Conservation (phyloP, 1,140 invertebrate genomes). For the Procambarus virginalis region DNA sequence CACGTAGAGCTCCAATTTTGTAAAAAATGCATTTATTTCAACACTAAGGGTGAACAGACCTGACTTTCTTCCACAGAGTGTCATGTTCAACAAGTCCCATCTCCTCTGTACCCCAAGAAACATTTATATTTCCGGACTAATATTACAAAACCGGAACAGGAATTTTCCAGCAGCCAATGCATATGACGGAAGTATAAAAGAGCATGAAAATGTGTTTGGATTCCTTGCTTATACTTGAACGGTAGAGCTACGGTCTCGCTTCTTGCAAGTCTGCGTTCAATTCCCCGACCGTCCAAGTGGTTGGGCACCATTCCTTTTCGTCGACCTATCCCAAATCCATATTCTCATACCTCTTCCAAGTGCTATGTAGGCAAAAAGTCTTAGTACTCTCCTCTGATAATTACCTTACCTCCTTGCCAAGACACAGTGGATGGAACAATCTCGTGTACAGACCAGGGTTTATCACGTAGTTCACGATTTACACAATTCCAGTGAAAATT, state of each 20-base stretch:
- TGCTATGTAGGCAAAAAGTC: too few species aligned
- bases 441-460: background rate
- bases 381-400: too few species aligned
- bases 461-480: constrained; percentile 1
- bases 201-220: constrained; percentile 35
- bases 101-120: constrained; percentile 39
- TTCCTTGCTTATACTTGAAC: background rate
- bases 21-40: background rate
- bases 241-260: too few species aligned
- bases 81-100: constrained; percentile 33
- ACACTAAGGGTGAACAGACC: constrained; percentile 30
- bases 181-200: constrained; percentile 53
- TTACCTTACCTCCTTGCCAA: constrained; percentile 1
- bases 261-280: too few species aligned
- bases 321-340: too few species aligned
- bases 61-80: constrained; percentile 24
- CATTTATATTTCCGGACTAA: constrained; percentile 29
- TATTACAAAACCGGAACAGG: constrained; percentile 11
- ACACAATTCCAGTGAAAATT: constrained; percentile 32
- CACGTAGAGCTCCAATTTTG: constrained; percentile 37
- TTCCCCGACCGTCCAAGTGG: too few species aligned
- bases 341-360: too few species aligned
- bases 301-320: too few species aligned
- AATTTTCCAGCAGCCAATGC: constrained; percentile 45
- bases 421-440: constrained; percentile 19